Evolutionary conservation across 1,140 invertebrate genomes (phyloP).

Genomic region (Drosophila pseudoobscura): DNA sequence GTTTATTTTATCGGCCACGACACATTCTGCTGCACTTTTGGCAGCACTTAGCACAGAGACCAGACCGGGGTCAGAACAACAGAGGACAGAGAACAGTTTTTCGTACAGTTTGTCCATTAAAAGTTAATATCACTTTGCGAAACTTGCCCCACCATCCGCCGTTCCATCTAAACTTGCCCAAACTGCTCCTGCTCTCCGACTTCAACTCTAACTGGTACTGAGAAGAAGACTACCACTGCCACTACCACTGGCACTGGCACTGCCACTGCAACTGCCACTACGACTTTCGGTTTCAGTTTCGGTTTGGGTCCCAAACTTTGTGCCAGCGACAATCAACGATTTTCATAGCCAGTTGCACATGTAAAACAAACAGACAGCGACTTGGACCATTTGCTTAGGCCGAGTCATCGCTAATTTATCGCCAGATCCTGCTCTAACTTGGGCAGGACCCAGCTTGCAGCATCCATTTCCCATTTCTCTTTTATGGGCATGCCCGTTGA

Average conservation of each 20-base stretch:
- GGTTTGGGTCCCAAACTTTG: conserved; percentile 50
- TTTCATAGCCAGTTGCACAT: conserved; percentile 80
- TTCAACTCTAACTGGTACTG: conserved; percentile 40
- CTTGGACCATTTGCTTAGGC: conserved; percentile 59
- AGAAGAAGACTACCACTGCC: conserved; percentile 2
- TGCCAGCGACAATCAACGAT: conserved; percentile 76
- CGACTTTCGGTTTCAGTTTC: conserved; percentile 54
- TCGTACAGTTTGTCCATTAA: conserved; percentile 79
- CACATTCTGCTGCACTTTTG: conserved; percentile 81
- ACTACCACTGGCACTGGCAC: conserved; percentile 46
- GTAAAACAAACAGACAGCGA: conserved; percentile 61
- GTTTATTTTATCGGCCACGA: conserved; percentile 81
- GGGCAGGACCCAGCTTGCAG: not conserved
- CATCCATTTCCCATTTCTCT: conserved; percentile 61
- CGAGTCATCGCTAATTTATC: conserved; percentile 58
- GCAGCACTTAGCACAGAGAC: conserved; percentile 73
- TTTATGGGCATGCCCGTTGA: conserved; percentile 60
- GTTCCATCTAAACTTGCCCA: conserved; percentile 29
- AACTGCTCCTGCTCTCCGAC: conserved; percentile 15
- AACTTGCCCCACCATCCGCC: conserved; percentile 49
- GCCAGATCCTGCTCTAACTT: not conserved
- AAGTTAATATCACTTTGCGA: conserved; percentile 80
- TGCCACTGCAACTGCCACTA: conserved; percentile 17
- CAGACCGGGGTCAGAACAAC: conserved; percentile 65
- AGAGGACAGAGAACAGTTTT: conserved; percentile 55